A percentile compares a stretch with the other conserved stretches of the same genome.
phyloP scores from a whole-genome alignment of 2,888 invertebrate genomes.

The Phrixothrix hirtus region DNA sequence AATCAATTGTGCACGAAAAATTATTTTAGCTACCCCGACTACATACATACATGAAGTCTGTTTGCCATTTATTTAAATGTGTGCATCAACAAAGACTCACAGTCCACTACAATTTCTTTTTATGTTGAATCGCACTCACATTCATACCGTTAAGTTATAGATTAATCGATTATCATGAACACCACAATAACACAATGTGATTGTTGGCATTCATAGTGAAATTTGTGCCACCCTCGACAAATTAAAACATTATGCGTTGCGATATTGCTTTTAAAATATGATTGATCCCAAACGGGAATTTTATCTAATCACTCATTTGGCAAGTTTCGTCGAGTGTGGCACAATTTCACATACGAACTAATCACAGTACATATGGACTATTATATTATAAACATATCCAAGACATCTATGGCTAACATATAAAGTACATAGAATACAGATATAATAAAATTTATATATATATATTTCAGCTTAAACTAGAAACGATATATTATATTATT shows the following conservation, averaged over 20 bases:
- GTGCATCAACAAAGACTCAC: constrained; percentile 1
- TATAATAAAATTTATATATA: constrained; percentile 52
- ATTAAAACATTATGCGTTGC: not conserved
- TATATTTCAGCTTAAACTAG: constrained; percentile 44
- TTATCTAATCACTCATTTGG: not conserved
- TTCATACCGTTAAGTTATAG: constrained; percentile 48
- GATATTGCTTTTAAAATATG: constrained; percentile 8
- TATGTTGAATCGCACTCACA: too few relatives aligned
- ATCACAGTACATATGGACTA: constrained; percentile 55
- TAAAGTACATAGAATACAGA: constrained; percentile 54
- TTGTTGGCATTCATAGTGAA: constrained; percentile 41
- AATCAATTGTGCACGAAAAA: not conserved
- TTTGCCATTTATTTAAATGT: constrained; percentile 17
- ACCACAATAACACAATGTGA: constrained; percentile 57
- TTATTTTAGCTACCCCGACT: not conserved
- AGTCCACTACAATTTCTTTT: constrained; percentile 17
- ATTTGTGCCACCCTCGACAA: constrained; percentile 18
- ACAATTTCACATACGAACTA: constrained; percentile 38
- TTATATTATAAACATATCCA: constrained; percentile 50
- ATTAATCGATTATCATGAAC: constrained; percentile 54
- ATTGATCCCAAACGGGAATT: not conserved
- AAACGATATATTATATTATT: constrained; percentile 52
- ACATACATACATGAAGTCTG: constrained; percentile 1
- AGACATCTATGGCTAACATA: constrained; percentile 53
- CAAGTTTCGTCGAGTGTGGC: constrained; percentile 20